Evolutionary conservation across 2,888 invertebrate genomes (phyloP), one percentile per base, ranked within the genome.

Genomic region (Pristionchus fissidentatus): DNA sequence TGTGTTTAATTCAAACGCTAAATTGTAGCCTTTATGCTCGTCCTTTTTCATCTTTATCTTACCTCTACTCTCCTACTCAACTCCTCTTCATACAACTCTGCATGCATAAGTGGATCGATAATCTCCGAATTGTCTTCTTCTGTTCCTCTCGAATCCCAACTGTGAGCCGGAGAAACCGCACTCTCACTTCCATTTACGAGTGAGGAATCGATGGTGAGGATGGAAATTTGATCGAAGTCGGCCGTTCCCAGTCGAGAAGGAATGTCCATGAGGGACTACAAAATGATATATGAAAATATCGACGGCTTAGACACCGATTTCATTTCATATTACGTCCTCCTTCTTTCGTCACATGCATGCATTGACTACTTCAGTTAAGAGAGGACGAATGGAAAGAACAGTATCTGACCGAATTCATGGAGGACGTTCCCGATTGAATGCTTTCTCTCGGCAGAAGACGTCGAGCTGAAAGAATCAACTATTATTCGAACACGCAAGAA

Each of bases 81-180:
- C 73, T 83, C 52, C 41, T 83, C 83, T 19, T 83, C 83, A 32
- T 83, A 83, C 35, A 83, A 41, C 13, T 83, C 83, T 5, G 83
- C 29, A 41, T 83, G 70, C 38, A 83, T n/a, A 2, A 83, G 73
- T 29, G 83, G 83, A 73, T 83, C 83, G 35, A 83, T 83, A 41
- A 83, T 83, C 57, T 55, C 83, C n/a, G 29, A 26, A 22, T 49
- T 35, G 0, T 55, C 73, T 19, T 73, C 82, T 38, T 43, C 46
- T n/a, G 35, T 41, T 7, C 60, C 80, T 15, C 80, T 57, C 13
- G 43, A 70, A 43, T 70, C 35, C 80, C 80, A 81, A 38, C 80
- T 81, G n/a, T 57, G 15, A 0, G 80, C 41, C n/a, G 80, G 80
- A 26, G 46, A 46, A 22, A 32, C 32, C 1, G 62, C 43, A 29